Evolutionary conservation across 2,888 invertebrate species (phyloP).

Genomic region (Allolobophora icterica): DNA sequence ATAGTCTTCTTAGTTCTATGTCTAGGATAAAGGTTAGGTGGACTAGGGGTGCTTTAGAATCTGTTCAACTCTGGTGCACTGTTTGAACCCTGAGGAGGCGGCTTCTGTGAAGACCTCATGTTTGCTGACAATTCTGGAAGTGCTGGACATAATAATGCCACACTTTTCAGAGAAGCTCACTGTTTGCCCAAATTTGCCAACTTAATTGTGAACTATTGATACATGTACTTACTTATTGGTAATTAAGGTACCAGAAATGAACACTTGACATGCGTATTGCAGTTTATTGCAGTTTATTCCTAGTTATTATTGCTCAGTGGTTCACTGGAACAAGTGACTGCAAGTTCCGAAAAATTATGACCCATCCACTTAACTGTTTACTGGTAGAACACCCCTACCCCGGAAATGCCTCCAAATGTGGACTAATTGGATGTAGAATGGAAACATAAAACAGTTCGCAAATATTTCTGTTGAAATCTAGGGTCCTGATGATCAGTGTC

Average conservation of each 20-base stretch:
- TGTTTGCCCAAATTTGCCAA: background rate
- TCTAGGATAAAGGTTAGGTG: no score
- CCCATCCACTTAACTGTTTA: background rate
- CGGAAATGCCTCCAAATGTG: background rate
- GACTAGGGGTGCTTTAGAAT: background rate
- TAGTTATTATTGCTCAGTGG: background rate
- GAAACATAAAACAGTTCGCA: background rate
- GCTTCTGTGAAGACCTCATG: background rate
- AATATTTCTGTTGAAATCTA: background rate
- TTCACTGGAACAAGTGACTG: background rate
- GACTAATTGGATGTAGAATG: background rate
- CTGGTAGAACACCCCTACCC: background rate
- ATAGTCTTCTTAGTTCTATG: no score
- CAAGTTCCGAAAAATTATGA: background rate
- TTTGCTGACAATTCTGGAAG: no score
- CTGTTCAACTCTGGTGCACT: background rate
- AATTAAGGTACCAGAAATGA: background rate
- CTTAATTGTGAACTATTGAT: background rate
- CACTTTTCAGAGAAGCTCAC: background rate
- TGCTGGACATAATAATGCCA: background rate
- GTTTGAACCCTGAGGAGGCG: background rate
- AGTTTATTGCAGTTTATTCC: background rate
- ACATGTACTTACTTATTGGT: background rate
- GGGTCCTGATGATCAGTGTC: background rate
- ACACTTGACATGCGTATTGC: background rate